Conservation (phyloP, 1,140 invertebrate species). For the Monomorium pharaonis region DNA sequence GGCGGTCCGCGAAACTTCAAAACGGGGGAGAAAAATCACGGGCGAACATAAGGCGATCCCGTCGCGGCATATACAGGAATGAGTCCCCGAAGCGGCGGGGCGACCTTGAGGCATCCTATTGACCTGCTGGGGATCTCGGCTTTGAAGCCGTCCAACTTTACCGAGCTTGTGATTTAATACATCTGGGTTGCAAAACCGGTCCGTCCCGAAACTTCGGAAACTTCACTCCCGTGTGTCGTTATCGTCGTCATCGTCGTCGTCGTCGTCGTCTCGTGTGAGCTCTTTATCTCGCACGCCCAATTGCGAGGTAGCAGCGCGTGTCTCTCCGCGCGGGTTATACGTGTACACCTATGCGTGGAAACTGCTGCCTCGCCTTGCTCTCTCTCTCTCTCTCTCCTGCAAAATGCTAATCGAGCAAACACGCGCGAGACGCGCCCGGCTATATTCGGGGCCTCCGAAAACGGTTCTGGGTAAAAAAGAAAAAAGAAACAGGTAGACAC, state of each 20-base stretch:
- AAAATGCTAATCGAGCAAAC: constrained; percentile 55
- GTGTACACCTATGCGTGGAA: neutral
- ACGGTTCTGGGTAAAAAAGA: neutral
- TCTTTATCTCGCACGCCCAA: constrained; percentile 52
- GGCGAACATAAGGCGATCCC: neutral
- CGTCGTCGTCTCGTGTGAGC: constrained; percentile 20
- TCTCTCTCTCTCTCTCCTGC: neutral
- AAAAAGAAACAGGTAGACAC: too few species aligned
- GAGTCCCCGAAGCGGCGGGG: constrained; percentile 16
- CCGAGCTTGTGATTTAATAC: constrained; percentile 50
- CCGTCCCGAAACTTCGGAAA: constrained; percentile 30
- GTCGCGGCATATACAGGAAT: neutral
- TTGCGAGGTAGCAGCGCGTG: too few species aligned
- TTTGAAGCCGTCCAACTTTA: constrained; percentile 52
- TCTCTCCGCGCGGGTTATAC: too few species aligned
- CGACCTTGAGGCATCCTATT: constrained; percentile 51
- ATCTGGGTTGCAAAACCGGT: constrained; percentile 53
- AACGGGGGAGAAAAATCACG: neutral
- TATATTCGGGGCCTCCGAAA: neutral
- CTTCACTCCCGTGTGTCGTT: neutral
- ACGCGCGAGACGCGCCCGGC: constrained; percentile 40
- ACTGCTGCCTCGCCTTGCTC: neutral
- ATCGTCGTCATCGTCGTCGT: too few species aligned
- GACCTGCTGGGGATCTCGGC: constrained; percentile 45
- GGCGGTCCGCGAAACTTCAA: neutral